Evolutionary conservation across 2,888 invertebrate genomes (phyloP).

Genomic region (Chloroclysta siterata): DNA sequence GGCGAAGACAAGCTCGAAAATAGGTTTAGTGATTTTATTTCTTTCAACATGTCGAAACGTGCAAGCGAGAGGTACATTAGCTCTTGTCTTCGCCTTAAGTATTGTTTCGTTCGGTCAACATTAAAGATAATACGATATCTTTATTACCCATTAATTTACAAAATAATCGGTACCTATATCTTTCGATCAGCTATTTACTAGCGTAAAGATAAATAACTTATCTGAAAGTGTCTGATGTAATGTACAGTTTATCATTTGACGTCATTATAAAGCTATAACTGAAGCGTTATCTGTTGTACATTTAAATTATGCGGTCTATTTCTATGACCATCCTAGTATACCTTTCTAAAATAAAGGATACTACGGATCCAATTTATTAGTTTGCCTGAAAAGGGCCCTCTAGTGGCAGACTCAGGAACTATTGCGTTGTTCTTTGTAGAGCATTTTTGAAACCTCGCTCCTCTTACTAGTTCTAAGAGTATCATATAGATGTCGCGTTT

Average conservation of each 20-base stretch:
- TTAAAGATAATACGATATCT: constrained; percentile 9
- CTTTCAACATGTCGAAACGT: too few relatives aligned
- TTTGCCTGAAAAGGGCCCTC: constrained; percentile 20
- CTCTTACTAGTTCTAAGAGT: constrained; percentile 12
- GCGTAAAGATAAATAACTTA: constrained; percentile 4
- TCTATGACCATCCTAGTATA: too few relatives aligned
- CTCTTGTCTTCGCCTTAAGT: too few relatives aligned
- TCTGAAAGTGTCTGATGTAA: background rate
- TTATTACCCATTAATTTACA: constrained; percentile 19
- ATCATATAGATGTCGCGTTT: constrained; percentile 26
- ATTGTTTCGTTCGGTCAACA: background rate
- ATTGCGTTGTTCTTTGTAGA: constrained; percentile 6
- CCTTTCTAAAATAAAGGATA: too few relatives aligned
- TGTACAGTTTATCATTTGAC: background rate
- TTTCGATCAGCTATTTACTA: constrained; percentile 4
- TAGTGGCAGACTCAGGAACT: constrained; percentile 18
- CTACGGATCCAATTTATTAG: background rate
- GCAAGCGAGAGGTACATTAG: too few relatives aligned
- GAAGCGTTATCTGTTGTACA: background rate
- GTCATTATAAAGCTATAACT: background rate
- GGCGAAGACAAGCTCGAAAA: too few relatives aligned
- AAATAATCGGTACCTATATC: background rate
- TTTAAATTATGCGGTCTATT: background rate
- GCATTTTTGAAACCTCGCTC: constrained; percentile 6
- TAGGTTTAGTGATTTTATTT: too few relatives aligned